These are phyloP conservation scores for Origma solitaria DNA, from an alignment of 2,113 vertebrate genomes.

Conservation along the genomic window DNA sequence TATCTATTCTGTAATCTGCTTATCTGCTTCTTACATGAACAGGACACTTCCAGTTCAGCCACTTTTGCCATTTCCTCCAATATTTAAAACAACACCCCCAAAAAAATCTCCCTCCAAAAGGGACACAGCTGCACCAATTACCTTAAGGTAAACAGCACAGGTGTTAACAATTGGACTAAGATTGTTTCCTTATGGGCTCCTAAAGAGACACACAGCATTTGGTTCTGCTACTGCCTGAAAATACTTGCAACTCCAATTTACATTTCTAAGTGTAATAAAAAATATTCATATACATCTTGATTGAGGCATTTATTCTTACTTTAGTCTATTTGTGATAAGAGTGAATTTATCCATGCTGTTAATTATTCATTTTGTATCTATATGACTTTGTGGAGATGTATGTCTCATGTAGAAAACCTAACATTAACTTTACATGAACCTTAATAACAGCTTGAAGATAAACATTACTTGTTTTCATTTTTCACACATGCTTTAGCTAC, in stretches of 20 bases:
- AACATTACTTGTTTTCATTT: neutral
- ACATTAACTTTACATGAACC: neutral
- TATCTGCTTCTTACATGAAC: neutral
- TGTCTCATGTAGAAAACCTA: neutral
- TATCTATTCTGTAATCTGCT: neutral
- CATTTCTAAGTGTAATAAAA: neutral
- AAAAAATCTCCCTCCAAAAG: neutral
- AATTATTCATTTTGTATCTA: neutral
- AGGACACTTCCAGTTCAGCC: neutral
- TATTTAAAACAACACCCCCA: accelerated
- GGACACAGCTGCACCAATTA: neutral
- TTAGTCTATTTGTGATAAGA: neutral
- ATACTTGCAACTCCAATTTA: neutral
- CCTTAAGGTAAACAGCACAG: neutral
- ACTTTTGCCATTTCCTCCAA: neutral
- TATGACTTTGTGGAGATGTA: neutral
- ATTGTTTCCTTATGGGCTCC: neutral
- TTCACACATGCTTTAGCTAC: neutral
- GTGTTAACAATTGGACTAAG: neutral
- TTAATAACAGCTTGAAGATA: neutral
- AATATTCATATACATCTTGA: neutral
- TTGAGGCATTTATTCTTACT: neutral
- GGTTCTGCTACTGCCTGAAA: neutral
- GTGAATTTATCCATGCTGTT: neutral
- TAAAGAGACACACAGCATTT: neutral